These are phyloP conservation scores for Catocala nupta DNA, from an alignment of 2,888 invertebrate genomes.

Conservation along the genomic window DNA sequence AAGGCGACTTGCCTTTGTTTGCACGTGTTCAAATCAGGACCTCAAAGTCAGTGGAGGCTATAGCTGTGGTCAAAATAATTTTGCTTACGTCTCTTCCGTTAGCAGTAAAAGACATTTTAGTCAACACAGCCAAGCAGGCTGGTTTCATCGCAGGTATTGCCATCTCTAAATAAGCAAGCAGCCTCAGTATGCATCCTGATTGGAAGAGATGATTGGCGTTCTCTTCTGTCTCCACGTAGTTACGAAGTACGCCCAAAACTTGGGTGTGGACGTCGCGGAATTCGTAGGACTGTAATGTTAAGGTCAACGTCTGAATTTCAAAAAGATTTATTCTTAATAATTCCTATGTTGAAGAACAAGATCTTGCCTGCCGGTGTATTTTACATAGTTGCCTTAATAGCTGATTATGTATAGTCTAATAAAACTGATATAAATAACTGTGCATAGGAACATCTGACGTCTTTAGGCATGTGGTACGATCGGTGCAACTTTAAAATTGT, in stretches of 20 bases:
- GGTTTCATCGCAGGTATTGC: slow-evolving; percentile 80
- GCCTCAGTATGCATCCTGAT: slow-evolving; percentile 76
- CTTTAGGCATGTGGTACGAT: no score
- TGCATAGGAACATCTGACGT: no score
- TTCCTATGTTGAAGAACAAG: no score
- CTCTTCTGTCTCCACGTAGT: slow-evolving; percentile 80
- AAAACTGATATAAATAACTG: no score
- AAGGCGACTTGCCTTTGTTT: no score
- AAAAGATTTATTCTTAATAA: no score
- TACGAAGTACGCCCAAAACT: slow-evolving; percentile 74
- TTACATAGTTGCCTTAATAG: no score
- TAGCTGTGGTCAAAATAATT: not conserved
- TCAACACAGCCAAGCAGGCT: slow-evolving; percentile 77
- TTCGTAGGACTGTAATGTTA: slow-evolving; percentile 71
- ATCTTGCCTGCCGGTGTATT: no score
- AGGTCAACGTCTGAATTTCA: no score
- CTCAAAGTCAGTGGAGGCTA: not conserved
- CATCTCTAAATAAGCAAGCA: slow-evolving; percentile 80
- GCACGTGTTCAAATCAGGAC: no score
- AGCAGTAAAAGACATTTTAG: slow-evolving; percentile 77
- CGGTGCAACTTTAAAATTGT: no score
- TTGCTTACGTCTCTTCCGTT: slow-evolving; percentile 77
- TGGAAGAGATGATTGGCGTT: slow-evolving; percentile 76
- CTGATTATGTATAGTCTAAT: no score
- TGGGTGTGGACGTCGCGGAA: slow-evolving; percentile 79